A percentile compares a stretch with the other conserved stretches of the same genome.
These are phyloP conservation scores for Alloscopus bannaensis DNA, from an alignment of 2,888 invertebrate genomes.

Conservation along the genomic window DNA sequence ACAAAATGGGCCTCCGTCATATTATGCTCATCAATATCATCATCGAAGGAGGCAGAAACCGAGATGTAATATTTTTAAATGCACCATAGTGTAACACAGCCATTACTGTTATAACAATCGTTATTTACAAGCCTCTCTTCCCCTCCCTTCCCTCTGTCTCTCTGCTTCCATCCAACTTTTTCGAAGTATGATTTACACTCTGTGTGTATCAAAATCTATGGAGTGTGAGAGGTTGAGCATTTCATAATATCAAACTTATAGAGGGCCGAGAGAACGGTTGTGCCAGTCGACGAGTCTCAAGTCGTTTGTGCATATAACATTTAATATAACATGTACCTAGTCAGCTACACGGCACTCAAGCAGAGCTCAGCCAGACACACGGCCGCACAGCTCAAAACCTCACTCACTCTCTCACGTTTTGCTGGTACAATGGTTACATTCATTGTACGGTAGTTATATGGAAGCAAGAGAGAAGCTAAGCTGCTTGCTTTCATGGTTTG, in stretches of 20 bases:
- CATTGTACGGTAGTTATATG: no score
- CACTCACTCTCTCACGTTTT: no score
- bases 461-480: no score
- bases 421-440: no score
- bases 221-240: constrained; percentile 9
- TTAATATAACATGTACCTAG: no score
- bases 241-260: not conserved
- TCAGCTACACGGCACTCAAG: no score
- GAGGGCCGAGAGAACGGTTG: no score
- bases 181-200: constrained; percentile 46
- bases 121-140: constrained; percentile 43
- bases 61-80: constrained; percentile 55
- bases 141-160: constrained; percentile 27
- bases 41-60: constrained; percentile 24
- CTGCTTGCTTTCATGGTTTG: constrained; percentile 63
- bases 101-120: constrained; percentile 58
- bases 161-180: not conserved
- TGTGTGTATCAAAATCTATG: constrained; percentile 41
- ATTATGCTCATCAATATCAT: constrained; percentile 55
- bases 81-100: constrained; percentile 49
- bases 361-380: no score
- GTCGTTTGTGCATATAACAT: no score
- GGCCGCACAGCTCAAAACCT: no score
- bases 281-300: no score
- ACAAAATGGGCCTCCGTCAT: constrained; percentile 50